Evolutionary conservation across 2,888 invertebrate species (phyloP).

Genomic region (Drosophila pegasa): DNA sequence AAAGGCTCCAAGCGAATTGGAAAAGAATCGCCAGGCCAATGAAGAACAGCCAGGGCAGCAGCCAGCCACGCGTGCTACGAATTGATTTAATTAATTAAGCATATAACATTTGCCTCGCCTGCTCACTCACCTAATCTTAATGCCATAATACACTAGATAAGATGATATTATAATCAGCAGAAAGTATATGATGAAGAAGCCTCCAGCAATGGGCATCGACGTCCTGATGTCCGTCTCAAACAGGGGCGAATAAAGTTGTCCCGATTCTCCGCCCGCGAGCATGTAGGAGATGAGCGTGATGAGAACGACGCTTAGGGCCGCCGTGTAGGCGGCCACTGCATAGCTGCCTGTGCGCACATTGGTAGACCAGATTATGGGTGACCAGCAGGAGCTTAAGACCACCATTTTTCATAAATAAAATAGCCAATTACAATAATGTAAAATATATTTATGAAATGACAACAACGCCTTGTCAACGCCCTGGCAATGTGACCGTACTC

Average conservation of each 20-base stretch:
- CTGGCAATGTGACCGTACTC: slow-evolving; percentile 39
- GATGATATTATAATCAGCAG: slow-evolving; percentile 86
- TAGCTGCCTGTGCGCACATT: slow-evolving; percentile 91
- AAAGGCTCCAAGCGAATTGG: slow-evolving; percentile 92
- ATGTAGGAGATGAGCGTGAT: slow-evolving; percentile 91
- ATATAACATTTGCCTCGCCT: rapidly evolving
- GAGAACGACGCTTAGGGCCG: slow-evolving; percentile 89
- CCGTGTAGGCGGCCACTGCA: slow-evolving; percentile 92
- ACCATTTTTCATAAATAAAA: slow-evolving; percentile 86
- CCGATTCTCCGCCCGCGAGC: slow-evolving; percentile 94
- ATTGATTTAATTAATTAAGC: neutral
- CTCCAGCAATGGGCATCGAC: slow-evolving; percentile 90
- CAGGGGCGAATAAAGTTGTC: slow-evolving; percentile 94
- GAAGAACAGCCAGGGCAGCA: slow-evolving; percentile 91
- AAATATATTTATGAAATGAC: slow-evolving; percentile 21
- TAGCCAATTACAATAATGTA: slow-evolving; percentile 15
- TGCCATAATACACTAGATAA: slow-evolving; percentile 83
- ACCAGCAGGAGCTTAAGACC: slow-evolving; percentile 92
- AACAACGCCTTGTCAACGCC: slow-evolving; percentile 51
- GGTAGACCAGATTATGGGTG: slow-evolving; percentile 94
- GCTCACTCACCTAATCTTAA: slow-evolving; percentile 80
- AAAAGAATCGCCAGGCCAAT: slow-evolving; percentile 90
- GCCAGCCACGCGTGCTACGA: slow-evolving; percentile 90
- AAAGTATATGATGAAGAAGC: slow-evolving; percentile 82
- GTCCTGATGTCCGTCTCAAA: slow-evolving; percentile 93